These are phyloP conservation scores for Stratiomys singularior DNA, from an alignment of 2,888 invertebrate genomes.

Conservation along the genomic window DNA sequence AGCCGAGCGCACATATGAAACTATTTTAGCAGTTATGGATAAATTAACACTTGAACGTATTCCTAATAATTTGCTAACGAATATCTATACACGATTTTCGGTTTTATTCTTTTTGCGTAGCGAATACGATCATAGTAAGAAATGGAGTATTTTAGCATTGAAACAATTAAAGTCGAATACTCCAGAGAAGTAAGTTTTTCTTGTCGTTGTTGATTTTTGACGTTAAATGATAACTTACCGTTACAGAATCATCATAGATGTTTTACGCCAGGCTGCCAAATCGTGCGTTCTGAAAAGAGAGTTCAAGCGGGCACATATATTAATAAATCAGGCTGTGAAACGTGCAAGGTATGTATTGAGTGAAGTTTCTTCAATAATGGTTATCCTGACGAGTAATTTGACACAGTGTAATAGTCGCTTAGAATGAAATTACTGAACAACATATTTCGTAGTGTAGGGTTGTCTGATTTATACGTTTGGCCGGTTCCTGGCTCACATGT, in stretches of 20 bases:
- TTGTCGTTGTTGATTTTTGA: constrained; percentile 25
- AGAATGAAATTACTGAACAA: too few species aligned
- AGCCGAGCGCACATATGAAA: constrained; percentile 77
- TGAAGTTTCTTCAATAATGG: too few species aligned
- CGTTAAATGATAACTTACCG: not conserved
- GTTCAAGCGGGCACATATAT: constrained; percentile 81
- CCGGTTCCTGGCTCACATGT: too few species aligned
- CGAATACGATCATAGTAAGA: constrained; percentile 83
- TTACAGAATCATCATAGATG: constrained; percentile 79
- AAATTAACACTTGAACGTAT: constrained; percentile 66
- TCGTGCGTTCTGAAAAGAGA: constrained; percentile 90
- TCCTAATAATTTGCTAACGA: constrained; percentile 69
- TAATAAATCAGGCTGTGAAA: constrained; percentile 84
- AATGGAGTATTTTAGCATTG: constrained; percentile 83
- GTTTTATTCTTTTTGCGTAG: constrained; percentile 84
- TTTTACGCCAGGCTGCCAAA: constrained; percentile 86
- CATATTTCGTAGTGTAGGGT: too few species aligned
- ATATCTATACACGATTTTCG: constrained; percentile 85
- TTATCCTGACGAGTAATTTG: too few species aligned
- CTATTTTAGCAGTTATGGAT: constrained; percentile 68
- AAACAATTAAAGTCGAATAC: constrained; percentile 72
- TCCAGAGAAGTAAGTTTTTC: constrained; percentile 69
- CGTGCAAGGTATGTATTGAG: constrained; percentile 59
- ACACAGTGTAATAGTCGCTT: too few species aligned
- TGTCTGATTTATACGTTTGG: too few species aligned